phyloP scores from a whole-genome alignment of 2,113 vertebrate genomes.

The Sigmodon hispidus region DNA sequence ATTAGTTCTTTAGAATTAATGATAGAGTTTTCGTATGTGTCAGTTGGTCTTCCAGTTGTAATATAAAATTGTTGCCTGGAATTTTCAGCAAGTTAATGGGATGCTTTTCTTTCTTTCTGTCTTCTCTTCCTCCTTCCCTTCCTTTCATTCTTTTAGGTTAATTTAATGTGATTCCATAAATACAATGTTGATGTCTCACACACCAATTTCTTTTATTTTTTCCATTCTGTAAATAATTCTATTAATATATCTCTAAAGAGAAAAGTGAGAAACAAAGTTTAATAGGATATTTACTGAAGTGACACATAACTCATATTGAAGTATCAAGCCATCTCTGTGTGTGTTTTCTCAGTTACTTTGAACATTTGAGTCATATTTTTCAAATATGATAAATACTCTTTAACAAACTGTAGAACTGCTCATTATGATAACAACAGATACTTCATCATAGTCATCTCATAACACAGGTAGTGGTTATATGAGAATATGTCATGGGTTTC shows the following conservation, averaged over 20 bases:
- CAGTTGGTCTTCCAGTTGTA: not conserved
- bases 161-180: not conserved
- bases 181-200: not conserved
- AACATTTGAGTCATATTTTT: no score
- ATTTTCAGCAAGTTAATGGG: not conserved
- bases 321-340: not conserved
- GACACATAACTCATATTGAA: not conserved
- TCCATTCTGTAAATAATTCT: not conserved
- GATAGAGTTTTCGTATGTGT: not conserved
- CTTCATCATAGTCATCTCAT: not conserved
- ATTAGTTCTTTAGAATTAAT: not conserved
- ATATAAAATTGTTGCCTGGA: not conserved
- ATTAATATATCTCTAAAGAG: not conserved
- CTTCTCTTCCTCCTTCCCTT: no score
- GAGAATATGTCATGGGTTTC: no score
- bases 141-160: fast-evolving
- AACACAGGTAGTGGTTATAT: no score
- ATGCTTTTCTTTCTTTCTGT: not conserved
- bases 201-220: not conserved
- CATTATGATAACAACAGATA: not conserved
- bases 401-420: not conserved
- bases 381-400: no score
- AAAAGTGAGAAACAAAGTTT: not conserved
- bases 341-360: not conserved
- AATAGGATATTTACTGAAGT: not conserved